These are phyloP conservation scores for Diachasmimorpha longicaudata DNA, from an alignment of 1,140 invertebrate genomes.

Conservation along the genomic window DNA sequence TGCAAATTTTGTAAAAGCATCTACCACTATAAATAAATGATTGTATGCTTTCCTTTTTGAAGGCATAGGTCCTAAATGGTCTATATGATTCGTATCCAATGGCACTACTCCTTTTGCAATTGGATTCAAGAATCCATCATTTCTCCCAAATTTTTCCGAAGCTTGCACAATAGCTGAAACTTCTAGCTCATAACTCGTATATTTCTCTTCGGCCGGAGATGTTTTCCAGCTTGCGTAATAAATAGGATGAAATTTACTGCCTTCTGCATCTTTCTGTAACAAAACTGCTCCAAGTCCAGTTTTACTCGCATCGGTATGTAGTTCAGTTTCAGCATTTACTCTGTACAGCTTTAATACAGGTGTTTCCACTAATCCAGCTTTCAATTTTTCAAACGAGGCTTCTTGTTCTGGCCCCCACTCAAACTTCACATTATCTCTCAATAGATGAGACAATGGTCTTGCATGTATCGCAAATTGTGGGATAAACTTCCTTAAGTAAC, in stretches of 20 bases:
- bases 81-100: no score
- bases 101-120: no score
- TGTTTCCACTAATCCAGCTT: not conserved
- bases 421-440: conserved; percentile 23
- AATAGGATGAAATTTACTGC: conserved; percentile 22
- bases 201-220: no score
- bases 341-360: conserved; percentile 22
- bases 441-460: conserved; percentile 28
- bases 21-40: no score
- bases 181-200: conserved; percentile 32
- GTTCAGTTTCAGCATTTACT: conserved; percentile 20
- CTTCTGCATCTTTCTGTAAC: conserved; percentile 28
- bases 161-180: conserved; percentile 23
- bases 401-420: conserved; percentile 15
- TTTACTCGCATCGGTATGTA: conserved; percentile 47
- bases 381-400: no score
- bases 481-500: no score
- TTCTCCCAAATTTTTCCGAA: no score
- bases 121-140: no score
- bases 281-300: conserved; percentile 42
- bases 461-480: no score
- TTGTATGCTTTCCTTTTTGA: conserved; percentile 53
- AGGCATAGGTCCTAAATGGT: conserved; percentile 39
- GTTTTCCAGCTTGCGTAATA: conserved; percentile 28
- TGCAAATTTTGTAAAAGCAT: no score